These are phyloP conservation scores for Palythoa grandiflora DNA, from an alignment of 92 coral and sea anemone species.

Conservation along the genomic window DNA sequence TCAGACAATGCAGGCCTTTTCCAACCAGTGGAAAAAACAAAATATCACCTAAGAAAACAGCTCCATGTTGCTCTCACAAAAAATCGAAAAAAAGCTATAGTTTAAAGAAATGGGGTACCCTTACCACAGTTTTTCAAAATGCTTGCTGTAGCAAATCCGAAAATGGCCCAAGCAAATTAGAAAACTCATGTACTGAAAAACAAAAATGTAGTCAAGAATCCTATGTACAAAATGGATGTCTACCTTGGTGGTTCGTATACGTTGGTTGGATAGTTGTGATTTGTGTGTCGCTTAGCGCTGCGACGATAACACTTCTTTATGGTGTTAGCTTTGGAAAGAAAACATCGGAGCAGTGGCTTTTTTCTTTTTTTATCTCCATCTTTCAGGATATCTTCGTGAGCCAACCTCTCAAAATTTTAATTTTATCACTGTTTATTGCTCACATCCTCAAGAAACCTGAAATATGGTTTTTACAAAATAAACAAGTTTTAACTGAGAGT, in stretches of 20 bases:
- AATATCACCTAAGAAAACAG: conserved; percentile 9
- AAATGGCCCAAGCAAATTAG: background rate
- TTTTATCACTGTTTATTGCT: conserved; percentile 79
- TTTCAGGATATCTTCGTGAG: conserved; percentile 91
- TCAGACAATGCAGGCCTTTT: conserved; percentile 78
- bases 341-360: conserved; percentile 92
- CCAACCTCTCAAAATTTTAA: conserved; percentile 88
- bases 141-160: background rate
- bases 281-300: conserved; percentile 71
- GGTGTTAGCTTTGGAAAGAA: conserved; percentile 84
- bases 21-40: background rate
- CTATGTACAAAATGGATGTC: conserved; percentile 21
- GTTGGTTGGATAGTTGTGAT: conserved; percentile 84
- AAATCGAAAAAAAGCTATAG: background rate
- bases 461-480: conserved; percentile 20
- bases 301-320: conserved; percentile 82
- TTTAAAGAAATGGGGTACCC: background rate
- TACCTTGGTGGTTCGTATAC: conserved; percentile 91
- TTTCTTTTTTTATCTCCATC: conserved; percentile 87
- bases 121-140: background rate
- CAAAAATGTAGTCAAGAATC: background rate
- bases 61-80: background rate
- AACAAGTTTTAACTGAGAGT: conserved; percentile 25
- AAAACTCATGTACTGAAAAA: conserved; percentile 14
- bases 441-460: conserved; percentile 82